Conservation (phyloP, 2,113 vertebrate species). For the Pogona vitticeps region DNA sequence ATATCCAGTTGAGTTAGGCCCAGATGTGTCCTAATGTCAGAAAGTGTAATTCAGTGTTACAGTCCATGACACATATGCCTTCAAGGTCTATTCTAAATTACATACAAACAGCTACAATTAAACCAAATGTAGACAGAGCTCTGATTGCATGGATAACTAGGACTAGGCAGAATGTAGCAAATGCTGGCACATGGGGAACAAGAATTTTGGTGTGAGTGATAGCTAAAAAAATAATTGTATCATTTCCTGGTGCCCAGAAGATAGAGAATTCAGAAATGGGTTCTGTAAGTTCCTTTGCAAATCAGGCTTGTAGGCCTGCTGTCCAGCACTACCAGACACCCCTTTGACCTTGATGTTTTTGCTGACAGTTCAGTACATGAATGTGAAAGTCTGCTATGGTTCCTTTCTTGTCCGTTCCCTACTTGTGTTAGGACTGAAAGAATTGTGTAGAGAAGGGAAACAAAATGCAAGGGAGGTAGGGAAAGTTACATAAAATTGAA, state of each 20-base stretch:
- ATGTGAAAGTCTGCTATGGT: too few species aligned
- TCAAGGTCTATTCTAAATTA: background rate
- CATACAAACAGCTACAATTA: background rate
- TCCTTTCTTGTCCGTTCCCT: too few species aligned
- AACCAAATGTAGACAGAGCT: background rate
- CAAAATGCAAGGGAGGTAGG: too few species aligned
- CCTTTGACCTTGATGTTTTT: too few species aligned
- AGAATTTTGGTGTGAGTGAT: background rate
- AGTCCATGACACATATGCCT: background rate
- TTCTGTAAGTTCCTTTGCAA: too few species aligned
- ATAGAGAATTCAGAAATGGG: background rate
- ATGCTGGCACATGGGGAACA: background rate
- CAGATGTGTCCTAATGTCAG: background rate
- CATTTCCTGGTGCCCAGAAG: background rate
- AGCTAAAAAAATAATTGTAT: background rate
- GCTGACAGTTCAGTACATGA: too few species aligned
- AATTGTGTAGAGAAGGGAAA: too few species aligned
- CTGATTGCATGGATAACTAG: background rate
- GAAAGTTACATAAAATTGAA: too few species aligned
- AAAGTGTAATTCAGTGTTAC: background rate
- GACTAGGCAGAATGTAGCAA: background rate
- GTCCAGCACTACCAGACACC: too few species aligned
- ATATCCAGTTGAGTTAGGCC: background rate
- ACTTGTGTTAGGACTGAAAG: too few species aligned
- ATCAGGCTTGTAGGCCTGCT: too few species aligned